phyloP scores from a whole-genome alignment of 2,113 vertebrate genomes.

The Machaerirhynchus nigripectus region DNA sequence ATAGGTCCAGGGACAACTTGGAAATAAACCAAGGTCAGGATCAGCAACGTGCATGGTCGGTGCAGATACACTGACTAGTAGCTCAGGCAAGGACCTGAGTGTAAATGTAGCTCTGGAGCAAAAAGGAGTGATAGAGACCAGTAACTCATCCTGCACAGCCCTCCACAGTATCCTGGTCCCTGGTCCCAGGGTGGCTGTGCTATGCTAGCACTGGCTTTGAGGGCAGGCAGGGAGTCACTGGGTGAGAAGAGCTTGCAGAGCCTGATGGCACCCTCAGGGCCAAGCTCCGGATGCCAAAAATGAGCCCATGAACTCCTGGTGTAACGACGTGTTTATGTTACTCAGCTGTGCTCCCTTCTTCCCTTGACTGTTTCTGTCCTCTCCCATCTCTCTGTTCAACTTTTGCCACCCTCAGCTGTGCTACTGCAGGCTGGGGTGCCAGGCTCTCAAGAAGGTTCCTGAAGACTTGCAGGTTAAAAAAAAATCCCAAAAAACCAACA shows the following conservation, averaged over 20 bases:
- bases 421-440: neutral
- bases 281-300: neutral
- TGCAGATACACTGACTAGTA: neutral
- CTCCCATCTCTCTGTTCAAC: neutral
- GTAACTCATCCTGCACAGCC: neutral
- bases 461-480: neutral
- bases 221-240: neutral
- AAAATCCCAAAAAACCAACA: neutral
- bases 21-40: neutral
- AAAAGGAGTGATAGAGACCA: neutral
- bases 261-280: neutral
- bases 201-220: neutral
- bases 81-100: neutral
- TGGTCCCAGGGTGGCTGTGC: neutral
- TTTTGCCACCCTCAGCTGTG: neutral
- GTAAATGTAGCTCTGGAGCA: neutral
- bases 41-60: rapidly evolving
- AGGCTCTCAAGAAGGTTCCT: neutral
- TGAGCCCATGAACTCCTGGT: neutral
- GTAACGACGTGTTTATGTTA: neutral
- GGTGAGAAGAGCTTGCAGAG: neutral
- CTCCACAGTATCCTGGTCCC: neutral
- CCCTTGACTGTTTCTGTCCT: neutral
- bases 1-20: rapidly evolving
- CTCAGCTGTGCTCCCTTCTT: neutral